These are phyloP conservation scores for Notechis scutatus DNA, from an alignment of 2,113 vertebrate genomes.

Conservation along the genomic window DNA sequence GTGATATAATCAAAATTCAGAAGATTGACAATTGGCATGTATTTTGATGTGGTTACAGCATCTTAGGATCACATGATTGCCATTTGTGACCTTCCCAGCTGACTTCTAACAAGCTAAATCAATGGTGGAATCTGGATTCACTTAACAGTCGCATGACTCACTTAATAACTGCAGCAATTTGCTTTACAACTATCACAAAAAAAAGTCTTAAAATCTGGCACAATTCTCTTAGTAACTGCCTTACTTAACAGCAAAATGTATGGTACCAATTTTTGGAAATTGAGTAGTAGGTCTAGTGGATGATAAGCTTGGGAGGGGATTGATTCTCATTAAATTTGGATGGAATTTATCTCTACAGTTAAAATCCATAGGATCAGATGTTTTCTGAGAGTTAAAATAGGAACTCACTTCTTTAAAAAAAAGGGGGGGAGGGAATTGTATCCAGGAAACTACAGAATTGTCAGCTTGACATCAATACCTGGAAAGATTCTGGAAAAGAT, in stretches of 20 bases:
- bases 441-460: background rate
- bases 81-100: background rate
- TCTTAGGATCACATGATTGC: background rate
- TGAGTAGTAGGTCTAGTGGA: background rate
- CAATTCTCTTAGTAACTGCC: background rate
- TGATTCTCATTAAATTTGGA: background rate
- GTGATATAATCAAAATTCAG: background rate
- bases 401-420: background rate
- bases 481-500: background rate
- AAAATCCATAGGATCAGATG: background rate
- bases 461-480: background rate
- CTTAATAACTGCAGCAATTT: background rate
- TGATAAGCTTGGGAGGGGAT: background rate
- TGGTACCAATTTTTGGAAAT: background rate
- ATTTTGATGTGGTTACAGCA: background rate
- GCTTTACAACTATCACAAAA: background rate
- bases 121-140: background rate
- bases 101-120: background rate
- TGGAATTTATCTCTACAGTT: background rate
- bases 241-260: background rate
- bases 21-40: background rate
- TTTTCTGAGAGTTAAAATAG: background rate
- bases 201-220: background rate
- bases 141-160: background rate
- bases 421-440: rapidly evolving